Conservation (phyloP, 1,140 invertebrate species). For the Mercenaria mercenaria region DNA sequence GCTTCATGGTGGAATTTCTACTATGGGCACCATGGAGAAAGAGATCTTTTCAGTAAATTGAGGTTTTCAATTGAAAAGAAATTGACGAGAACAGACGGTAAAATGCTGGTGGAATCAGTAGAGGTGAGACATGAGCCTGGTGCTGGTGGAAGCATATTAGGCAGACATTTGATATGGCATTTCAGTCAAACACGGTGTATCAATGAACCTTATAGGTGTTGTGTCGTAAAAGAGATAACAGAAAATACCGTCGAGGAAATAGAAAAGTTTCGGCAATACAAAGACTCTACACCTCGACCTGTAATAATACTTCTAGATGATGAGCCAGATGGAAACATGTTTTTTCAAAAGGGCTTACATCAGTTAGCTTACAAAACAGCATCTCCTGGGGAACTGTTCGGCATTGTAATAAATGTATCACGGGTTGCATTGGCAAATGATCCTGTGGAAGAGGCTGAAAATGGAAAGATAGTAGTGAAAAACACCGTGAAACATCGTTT, state of each 20-base stretch:
- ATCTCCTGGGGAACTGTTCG: conserved; percentile 40
- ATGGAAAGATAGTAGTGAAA: neutral
- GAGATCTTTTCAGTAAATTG: neutral
- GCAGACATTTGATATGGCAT: conserved; percentile 47
- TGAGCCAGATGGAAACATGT: neutral
- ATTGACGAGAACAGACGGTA: neutral
- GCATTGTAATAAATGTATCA: conserved; percentile 6
- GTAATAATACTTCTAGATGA: conserved; percentile 38
- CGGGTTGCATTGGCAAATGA: neutral
- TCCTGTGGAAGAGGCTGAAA: neutral
- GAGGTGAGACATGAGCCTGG: conserved; percentile 43
- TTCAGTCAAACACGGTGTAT: conserved; percentile 16
- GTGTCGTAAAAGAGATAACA: conserved; percentile 44
- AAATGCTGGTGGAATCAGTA: neutral
- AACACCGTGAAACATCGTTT: neutral
- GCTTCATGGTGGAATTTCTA: conserved; percentile 58
- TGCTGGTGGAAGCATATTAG: conserved; percentile 45
- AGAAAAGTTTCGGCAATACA: conserved; percentile 16
- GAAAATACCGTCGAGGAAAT: conserved; percentile 40
- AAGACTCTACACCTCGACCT: conserved; percentile 4
- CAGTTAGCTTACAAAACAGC: conserved; percentile 27
- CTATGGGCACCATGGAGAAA: conserved; percentile 27
- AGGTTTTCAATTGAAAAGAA: neutral
- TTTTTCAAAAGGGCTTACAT: neutral
- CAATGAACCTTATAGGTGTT: conserved; percentile 20